Evolutionary conservation across 2,888 invertebrate species (phyloP).

Genomic region (Lagria hirta): DNA sequence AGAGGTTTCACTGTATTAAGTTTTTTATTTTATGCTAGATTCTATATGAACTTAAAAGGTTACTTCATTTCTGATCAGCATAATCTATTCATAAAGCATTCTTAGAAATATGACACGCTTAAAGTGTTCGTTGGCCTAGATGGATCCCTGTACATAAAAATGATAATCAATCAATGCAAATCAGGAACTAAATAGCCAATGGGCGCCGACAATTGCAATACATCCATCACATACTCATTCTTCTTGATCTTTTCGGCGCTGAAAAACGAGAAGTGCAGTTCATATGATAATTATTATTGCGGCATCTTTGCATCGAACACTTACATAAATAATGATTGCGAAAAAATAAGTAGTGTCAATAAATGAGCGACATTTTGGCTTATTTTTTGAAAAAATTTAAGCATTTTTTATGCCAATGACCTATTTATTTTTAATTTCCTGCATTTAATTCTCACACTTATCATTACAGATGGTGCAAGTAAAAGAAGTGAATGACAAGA

Average conservation of each 20-base stretch:
- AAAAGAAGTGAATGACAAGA: too few species aligned
- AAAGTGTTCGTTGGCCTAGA: not conserved
- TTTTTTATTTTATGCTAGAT: too few species aligned
- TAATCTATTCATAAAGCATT: too few species aligned
- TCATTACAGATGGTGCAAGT: slow-evolving; percentile 10
- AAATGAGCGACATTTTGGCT: too few species aligned
- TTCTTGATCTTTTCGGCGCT: slow-evolving; percentile 1
- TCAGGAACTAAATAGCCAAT: slow-evolving; percentile 17
- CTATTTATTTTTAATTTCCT: slow-evolving; percentile 16
- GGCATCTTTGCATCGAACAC: slow-evolving; percentile 25
- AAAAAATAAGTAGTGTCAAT: too few species aligned
- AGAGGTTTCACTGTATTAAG: too few species aligned
- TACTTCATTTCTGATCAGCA: too few species aligned
- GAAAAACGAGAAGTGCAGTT: slow-evolving; percentile 11
- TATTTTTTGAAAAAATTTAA: too few species aligned
- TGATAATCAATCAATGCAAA: slow-evolving; percentile 11
- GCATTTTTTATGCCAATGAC: slow-evolving; percentile 7
- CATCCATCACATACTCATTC: slow-evolving; percentile 7
- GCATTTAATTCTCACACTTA: slow-evolving; percentile 15
- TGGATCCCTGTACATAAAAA: too few species aligned
- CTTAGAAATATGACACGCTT: not conserved
- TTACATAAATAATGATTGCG: too few species aligned
- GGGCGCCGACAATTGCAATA: slow-evolving; percentile 15
- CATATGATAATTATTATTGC: too few species aligned
- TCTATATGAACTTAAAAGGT: too few species aligned